Conservation (phyloP, 1,140 invertebrate genomes). For the Scylla paramamosain region DNA sequence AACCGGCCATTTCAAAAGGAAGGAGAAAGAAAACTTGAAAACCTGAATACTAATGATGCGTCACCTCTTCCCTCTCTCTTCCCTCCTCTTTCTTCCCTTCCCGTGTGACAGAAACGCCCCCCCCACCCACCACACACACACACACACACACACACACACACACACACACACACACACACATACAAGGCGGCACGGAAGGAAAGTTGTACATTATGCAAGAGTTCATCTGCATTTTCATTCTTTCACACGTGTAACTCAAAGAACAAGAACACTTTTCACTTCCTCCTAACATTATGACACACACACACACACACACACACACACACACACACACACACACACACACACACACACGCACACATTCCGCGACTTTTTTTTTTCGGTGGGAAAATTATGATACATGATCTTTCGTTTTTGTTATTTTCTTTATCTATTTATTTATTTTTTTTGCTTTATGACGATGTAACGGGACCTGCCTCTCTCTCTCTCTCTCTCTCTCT, state of each 20-base stretch:
- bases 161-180: too few species aligned
- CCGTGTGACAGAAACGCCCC: background rate
- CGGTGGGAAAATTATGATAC: background rate
- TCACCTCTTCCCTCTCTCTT: background rate
- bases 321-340: too few species aligned
- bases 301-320: too few species aligned
- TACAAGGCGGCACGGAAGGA: background rate
- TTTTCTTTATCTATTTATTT: too few species aligned
- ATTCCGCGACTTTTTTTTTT: background rate
- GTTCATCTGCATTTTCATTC: background rate
- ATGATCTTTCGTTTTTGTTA: background rate
- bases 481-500: too few species aligned
- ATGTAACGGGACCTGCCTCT: too few species aligned
- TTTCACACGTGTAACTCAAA: background rate
- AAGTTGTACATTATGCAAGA: background rate
- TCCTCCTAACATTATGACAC: too few species aligned
- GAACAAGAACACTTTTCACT: background rate
- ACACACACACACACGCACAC: too few species aligned
- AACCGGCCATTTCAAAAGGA: background rate
- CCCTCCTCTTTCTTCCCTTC: background rate
- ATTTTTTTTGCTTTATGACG: background rate
- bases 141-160: too few species aligned
- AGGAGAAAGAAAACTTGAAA: too few species aligned
- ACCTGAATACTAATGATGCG: background rate
- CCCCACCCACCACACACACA: too few species aligned